Evolutionary conservation across 1,140 invertebrate species (phyloP), one percentile per base, ranked within the genome.

Genomic region (Cylas formicarius): DNA sequence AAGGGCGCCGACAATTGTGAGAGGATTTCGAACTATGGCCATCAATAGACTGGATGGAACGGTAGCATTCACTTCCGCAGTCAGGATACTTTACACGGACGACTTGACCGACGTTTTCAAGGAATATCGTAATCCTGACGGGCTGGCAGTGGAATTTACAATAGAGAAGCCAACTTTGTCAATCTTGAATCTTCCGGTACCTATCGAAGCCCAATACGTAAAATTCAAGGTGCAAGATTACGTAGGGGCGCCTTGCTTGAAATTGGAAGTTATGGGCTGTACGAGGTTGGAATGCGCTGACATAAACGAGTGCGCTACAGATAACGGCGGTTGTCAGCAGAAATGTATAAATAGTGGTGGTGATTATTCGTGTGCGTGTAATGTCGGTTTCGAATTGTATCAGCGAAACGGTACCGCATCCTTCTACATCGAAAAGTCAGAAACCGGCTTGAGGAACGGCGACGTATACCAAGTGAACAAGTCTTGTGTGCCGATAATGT

Each of bases 301-400:
- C 63, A 81, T 94, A 20, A 95, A 97, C 60, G 93, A 97, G 67
- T 97, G 93, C 66, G 73, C 75, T 33, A 73, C 72, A 13, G 82
- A 86, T 45, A 97, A 97, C 65, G 93, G 92, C 6, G 90, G 89
- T 13, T 97, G 93, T 67, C 85, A 95, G 59, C 90, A 94, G 59
- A 90, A 91, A 67, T 95, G 91, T 69, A 75, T 91, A 28, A 95
- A 95, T 60, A 80, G 74, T 48, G 81, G 86, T 31, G 94, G 93
- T 33, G 78, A 82, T 55, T 96, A 81, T 57, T 77, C 79, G 4
- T 98, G 95, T 61, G 75, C 77, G 32, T 97, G 94, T 60, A 90
- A 93, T 58, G 80, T 88, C 29, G 95, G 95, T 3, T 97, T 81
- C 63, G 89, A 96, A 56, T 69, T 99, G 7, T 98, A 90, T 65